Evolutionary conservation across 1,140 invertebrate genomes (phyloP).

Genomic region (Ostrea edulis): DNA sequence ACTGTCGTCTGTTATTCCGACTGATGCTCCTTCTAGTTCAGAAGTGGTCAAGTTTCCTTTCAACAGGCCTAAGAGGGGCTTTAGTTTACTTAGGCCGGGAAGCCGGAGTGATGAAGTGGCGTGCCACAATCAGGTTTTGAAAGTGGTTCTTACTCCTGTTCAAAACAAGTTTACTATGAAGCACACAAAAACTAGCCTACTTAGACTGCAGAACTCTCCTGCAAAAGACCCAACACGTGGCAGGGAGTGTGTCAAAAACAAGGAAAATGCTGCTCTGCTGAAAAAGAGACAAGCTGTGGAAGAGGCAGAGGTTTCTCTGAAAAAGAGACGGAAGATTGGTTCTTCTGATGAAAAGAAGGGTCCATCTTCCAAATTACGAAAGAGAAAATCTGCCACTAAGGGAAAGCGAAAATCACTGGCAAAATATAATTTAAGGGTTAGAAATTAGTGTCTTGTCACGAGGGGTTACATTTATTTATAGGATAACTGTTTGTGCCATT

Average conservation of each 20-base stretch:
- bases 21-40: not conserved
- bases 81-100: conserved; percentile 47
- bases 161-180: conserved; percentile 62
- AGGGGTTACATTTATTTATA: not conserved
- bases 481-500: not conserved
- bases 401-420: not conserved
- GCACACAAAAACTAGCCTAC: conserved; percentile 70
- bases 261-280: conserved; percentile 9
- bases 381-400: conserved; percentile 11
- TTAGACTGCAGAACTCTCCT: conserved; percentile 66
- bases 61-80: conserved; percentile 56
- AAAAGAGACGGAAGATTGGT: not conserved
- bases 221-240: conserved; percentile 56
- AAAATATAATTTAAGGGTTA: conserved; percentile 13
- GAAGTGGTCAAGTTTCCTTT: conserved; percentile 36
- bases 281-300: not conserved
- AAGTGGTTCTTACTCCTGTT: conserved; percentile 67
- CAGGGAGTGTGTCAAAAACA: conserved; percentile 46
- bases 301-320: not conserved
- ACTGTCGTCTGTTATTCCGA: not conserved
- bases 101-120: not conserved
- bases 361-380: not conserved
- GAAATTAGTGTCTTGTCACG: not conserved
- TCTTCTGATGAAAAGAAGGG: not conserved
- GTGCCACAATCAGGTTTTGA: not conserved